Evolutionary conservation across 1,140 invertebrate species (phyloP), one percentile per base, ranked within the genome.

Genomic region (Bombus confusus): DNA sequence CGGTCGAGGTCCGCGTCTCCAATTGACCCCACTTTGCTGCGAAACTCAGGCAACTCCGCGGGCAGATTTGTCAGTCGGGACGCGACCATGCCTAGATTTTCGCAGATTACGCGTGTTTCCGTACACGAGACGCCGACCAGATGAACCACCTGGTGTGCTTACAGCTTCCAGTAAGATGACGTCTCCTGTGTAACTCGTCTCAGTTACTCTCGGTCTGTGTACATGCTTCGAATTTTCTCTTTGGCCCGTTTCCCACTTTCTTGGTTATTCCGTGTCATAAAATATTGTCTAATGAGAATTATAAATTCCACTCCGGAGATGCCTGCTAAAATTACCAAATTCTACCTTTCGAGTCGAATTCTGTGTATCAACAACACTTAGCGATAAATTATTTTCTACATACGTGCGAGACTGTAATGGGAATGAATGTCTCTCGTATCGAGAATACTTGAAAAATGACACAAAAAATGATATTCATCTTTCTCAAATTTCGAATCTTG

Each of bases 1-100:
- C 78, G 72, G 81, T 66, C 87, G 89, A 82, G 88, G 91, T 91
- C 87, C 91, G 88, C 91, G 88, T 91, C 84, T 88, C 87, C 90
- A 92, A 92, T 92, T 92, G 91, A 92, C 91, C 91, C 86, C 91
- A 92, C 90, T 92, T 92, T 92, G 90, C 87, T 68, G 78, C 72
- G 80, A 88, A 89, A 89, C 85, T 86, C 88, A 83, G 68, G 73
- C 76, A 81, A 80, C 90, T 87, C 78, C 74, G 88, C 90, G 87
- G 80, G 90, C 88, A 90, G 85, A 92, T 92, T 91, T 66, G 64
- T 91, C 90, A 92, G 80, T 66, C 62, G 39, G 82, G 57, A 79
- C 77, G 39, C 88, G 68, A 80, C 64, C 84, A 84, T 90, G 87
- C 75, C 81, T 91, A 91, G 91, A 92, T 92, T 92, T 91, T 91